Base-by-base conservation (phyloP, 2,797 vertebrate species). In the Threskiornis aethiopicus region DNA sequence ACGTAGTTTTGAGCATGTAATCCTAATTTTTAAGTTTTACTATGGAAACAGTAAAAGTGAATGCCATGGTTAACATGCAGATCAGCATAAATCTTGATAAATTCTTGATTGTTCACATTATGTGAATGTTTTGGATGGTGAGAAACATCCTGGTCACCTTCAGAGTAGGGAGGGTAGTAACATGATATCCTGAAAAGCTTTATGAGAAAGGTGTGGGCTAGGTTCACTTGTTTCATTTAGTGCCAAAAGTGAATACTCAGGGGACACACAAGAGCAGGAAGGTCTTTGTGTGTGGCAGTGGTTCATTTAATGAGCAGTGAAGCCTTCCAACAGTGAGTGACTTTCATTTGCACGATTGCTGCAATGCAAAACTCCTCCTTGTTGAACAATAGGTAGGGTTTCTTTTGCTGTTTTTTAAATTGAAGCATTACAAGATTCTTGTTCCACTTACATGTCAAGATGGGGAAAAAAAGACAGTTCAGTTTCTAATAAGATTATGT, bases 271-370 rank as follows among this genome's bases (percentile, higher is more conserved):
- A 58, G 62, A 62, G 41, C 25, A 41, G 54, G 19, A 89, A 51
- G 41, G 35, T 72, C 39, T 28, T 52, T 67, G 29, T 65, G 24
- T 0, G 0, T 46, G 10, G 44, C 64, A 65, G 46, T 9, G 5
- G 13, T 9, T 93, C 22, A 4, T 76, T n/a, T 76, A 69, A 84
- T 47, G 62, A 79, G 26, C 46, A 31, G 20, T 0, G 0, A 21
- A 65, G 17, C 57, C 46, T 78, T 89, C 39, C 51, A 84, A 24
- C 46, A 61, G 65, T 2, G 1, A 26, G 21, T 78, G 58, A 21
- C 62, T 84, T 72, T 44, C 3, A 22, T 89, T 87, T 72, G 37
- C 39, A 3, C 1, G 7, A 29, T 72, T 88, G 42, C 26, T 58
- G 66, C 66, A 44, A 12, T 28, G 47, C 17, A 69, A 41, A 92